phyloP scores from a whole-genome alignment of 2,888 invertebrate genomes.

The Catonia carolina region DNA sequence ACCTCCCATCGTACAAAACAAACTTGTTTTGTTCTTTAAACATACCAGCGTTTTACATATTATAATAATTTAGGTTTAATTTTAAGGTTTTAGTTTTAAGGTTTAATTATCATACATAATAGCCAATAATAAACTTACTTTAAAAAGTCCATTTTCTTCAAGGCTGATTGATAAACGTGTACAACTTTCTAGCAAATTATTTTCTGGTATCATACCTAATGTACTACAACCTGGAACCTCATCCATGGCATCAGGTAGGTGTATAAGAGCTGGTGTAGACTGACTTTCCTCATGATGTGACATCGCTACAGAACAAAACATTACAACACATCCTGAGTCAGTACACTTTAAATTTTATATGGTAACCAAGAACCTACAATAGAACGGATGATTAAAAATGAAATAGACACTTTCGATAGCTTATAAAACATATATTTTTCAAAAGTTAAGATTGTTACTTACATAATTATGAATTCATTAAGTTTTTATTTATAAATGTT shows the following conservation, averaged over 20 bases:
- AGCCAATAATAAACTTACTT: conserved; percentile 49
- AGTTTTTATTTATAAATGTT: too few relatives aligned
- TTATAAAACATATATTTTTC: too few relatives aligned
- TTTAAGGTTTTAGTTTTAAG: too few relatives aligned
- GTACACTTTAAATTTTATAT: too few relatives aligned
- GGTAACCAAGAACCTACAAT: too few relatives aligned
- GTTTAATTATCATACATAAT: too few relatives aligned
- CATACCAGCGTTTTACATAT: too few relatives aligned
- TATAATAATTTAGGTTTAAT: too few relatives aligned
- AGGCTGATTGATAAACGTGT: conserved; percentile 80
- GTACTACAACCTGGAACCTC: conserved; percentile 48
- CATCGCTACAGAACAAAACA: conserved; percentile 50
- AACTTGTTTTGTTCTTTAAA: too few relatives aligned
- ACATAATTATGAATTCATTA: background rate
- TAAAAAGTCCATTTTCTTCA: conserved; percentile 72
- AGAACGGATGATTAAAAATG: too few relatives aligned
- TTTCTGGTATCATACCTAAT: conserved; percentile 78
- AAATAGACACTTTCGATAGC: too few relatives aligned
- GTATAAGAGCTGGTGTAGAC: conserved; percentile 76
- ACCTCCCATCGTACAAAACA: too few relatives aligned
- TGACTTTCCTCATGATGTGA: conserved; percentile 84
- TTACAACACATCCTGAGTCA: conserved; percentile 19
- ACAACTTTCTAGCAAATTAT: conserved; percentile 77
- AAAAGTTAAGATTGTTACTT: conserved; percentile 5
- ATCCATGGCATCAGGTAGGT: conserved; percentile 46